These are phyloP conservation scores for Chiridota heheva DNA, from an alignment of 35 echinoderm and acorn worm genomes.

Conservation along the genomic window DNA sequence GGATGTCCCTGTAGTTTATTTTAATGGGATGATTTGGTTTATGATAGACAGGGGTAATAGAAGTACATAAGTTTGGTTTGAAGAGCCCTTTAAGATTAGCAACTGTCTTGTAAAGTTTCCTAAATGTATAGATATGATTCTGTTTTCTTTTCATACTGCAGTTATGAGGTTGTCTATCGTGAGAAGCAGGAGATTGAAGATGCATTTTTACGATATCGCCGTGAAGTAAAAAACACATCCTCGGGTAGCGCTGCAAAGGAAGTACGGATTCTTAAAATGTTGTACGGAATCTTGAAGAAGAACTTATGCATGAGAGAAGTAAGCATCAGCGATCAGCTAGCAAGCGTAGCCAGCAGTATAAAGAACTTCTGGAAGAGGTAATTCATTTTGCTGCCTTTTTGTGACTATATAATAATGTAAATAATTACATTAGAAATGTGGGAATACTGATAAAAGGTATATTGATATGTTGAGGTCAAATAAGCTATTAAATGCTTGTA, in stretches of 20 bases:
- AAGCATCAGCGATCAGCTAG: slow-evolving; percentile 72
- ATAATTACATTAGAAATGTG: too few relatives aligned
- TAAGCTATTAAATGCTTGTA: neutral
- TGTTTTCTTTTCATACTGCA: neutral
- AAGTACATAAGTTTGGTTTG: neutral
- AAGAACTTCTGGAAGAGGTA: slow-evolving; percentile 85
- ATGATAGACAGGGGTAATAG: neutral
- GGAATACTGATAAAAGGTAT: neutral
- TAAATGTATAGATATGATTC: neutral
- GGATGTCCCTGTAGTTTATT: too few relatives aligned
- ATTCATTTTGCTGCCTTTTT: neutral
- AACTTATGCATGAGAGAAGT: slow-evolving; percentile 78
- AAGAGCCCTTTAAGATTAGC: too few relatives aligned
- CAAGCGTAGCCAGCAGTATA: slow-evolving; percentile 90
- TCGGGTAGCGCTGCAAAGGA: slow-evolving; percentile 90
- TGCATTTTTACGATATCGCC: slow-evolving; percentile 67
- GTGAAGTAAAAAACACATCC: slow-evolving; percentile 89
- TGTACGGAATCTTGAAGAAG: slow-evolving; percentile 92
- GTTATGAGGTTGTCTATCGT: slow-evolving; percentile 76
- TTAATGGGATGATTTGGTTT: too few relatives aligned
- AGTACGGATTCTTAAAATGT: slow-evolving; percentile 84
- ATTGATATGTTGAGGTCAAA: neutral
- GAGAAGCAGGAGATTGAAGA: slow-evolving; percentile 90
- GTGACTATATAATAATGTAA: neutral
- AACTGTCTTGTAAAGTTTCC: too few relatives aligned